These are phyloP conservation scores for Alentia gelatinosa DNA, from an alignment of 2,888 invertebrate genomes.

Conservation along the genomic window DNA sequence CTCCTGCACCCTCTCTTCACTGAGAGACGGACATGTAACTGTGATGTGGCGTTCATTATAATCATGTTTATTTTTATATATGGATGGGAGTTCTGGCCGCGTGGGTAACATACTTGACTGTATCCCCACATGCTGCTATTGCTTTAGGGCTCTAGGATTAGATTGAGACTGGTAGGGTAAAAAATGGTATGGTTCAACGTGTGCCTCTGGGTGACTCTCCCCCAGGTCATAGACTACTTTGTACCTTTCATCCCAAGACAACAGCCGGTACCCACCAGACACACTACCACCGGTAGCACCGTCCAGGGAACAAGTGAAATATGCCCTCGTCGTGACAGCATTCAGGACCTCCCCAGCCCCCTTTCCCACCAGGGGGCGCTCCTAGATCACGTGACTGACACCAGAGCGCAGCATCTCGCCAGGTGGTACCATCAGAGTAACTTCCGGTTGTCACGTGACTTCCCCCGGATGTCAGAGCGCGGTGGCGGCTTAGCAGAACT, in stretches of 20 bases:
- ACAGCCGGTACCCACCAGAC: background rate
- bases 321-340: background rate
- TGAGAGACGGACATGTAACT: too few relatives aligned
- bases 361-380: background rate
- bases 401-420: background rate
- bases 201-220: background rate
- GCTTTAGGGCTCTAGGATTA: background rate
- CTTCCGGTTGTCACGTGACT: conserved; percentile 10
- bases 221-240: background rate
- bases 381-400: background rate
- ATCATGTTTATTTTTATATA: too few relatives aligned
- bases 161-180: background rate
- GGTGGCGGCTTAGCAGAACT: background rate
- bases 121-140: too few relatives aligned
- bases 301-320: background rate
- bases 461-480: background rate
- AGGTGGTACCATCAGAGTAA: background rate
- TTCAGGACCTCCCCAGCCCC: background rate
- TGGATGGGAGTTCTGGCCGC: too few relatives aligned
- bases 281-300: background rate
- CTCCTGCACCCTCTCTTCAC: too few relatives aligned
- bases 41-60: too few relatives aligned
- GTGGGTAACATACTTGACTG: too few relatives aligned
- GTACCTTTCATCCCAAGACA: background rate
- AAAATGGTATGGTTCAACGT: background rate